Conservation (phyloP, 2,888 invertebrate species). For the Philaethria dido region DNA sequence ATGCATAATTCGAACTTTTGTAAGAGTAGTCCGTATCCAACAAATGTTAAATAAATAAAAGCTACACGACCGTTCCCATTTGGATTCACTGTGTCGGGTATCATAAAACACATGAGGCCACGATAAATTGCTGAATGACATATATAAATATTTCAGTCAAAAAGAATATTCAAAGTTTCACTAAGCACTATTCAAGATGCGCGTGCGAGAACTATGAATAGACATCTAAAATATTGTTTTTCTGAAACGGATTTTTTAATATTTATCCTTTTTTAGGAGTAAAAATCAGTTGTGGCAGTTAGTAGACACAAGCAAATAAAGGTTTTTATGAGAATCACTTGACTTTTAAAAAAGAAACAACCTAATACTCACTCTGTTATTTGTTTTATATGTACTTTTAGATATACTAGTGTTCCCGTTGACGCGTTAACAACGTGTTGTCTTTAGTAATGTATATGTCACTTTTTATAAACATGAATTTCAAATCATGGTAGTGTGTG, state of each 20-base stretch:
- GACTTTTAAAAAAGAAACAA: no score
- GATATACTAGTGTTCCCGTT: no score
- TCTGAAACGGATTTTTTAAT: background rate
- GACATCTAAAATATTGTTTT: background rate
- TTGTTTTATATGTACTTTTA: no score
- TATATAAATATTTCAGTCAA: background rate
- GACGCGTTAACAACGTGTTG: no score
- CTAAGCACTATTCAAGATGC: background rate
- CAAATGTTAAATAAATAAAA: conserved; percentile 9
- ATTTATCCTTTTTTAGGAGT: no score
- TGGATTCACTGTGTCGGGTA: background rate
- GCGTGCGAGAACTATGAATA: background rate
- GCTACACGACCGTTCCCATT: conserved; percentile 4
- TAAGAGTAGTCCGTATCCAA: background rate
- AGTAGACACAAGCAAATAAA: no score
- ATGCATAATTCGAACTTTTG: background rate
- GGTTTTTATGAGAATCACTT: no score
- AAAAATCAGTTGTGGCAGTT: no score
- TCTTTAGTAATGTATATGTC: no score
- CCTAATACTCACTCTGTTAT: no score
- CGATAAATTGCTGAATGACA: conserved; percentile 10
- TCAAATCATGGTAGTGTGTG: no score
- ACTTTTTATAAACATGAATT: no score
- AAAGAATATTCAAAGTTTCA: background rate
- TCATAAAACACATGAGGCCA: conserved; percentile 9